phyloP scores from a whole-genome alignment of 2,113 vertebrate genomes.

The Promerops cafer region DNA sequence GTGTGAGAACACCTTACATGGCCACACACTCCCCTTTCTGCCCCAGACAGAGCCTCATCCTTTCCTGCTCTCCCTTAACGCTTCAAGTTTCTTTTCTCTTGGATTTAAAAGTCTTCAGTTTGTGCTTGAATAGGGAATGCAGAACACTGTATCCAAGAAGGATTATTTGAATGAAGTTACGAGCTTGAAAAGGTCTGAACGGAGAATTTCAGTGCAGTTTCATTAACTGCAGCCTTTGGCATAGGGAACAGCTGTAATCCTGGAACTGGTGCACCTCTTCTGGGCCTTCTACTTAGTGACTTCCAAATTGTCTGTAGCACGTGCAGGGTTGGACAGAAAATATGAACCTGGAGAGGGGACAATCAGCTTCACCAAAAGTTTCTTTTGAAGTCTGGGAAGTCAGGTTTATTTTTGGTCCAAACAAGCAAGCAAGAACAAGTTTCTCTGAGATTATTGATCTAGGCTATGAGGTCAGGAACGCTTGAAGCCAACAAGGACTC shows the following conservation, averaged over 20 bases:
- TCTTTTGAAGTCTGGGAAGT: not conserved
- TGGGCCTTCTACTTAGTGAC: accelerated
- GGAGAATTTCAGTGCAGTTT: not conserved
- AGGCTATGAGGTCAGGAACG: not conserved
- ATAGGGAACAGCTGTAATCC: not conserved
- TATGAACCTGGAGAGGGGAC: accelerated
- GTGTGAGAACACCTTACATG: not conserved
- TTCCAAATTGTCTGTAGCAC: not conserved
- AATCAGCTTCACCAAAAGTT: not conserved
- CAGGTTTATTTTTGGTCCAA: not conserved
- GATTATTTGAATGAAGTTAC: not conserved
- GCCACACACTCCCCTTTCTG: not conserved
- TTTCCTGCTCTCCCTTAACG: not conserved
- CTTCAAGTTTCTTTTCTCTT: not conserved
- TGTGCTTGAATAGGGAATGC: not conserved
- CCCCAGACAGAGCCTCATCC: not conserved
- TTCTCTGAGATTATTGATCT: not conserved
- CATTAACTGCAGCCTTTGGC: not conserved
- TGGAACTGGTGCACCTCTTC: not conserved
- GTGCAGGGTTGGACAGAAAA: not conserved
- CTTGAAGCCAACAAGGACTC: not conserved
- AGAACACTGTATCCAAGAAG: not conserved
- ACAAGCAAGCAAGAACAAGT: not conserved
- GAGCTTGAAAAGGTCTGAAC: not conserved
- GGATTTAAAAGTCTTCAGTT: not conserved